Base-by-base conservation (phyloP, 1,140 invertebrate genomes). In the Rhopalosiphum maidis region DNA sequence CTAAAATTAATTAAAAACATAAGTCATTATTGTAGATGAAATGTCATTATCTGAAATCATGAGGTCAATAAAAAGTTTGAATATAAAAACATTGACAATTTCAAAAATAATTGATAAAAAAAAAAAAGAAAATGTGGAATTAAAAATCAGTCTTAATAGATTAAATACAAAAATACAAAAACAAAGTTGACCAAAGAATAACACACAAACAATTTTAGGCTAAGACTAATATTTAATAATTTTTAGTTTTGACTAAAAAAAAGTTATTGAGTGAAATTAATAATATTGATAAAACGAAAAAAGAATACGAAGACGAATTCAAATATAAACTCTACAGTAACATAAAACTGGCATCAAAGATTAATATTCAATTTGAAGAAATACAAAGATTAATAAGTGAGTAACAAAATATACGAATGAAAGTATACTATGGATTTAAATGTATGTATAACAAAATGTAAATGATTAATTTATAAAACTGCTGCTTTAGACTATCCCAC, bases 361-460 rank as follows among this genome's bases (percentile, higher is more conserved):
- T 54, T 54, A 43, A 54, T 54, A 88, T n/a, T 54, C 87, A 88
- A 54, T 88, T 88, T 35, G 87, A 88, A 22, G 87, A 88, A 35
- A 88, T 88, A 25, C 48, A 54, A 88, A 88, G n/a, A 88, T 3
- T 88, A 54, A 23, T 51, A 30, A 48, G 87, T 88, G 11, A 88
- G 5, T 15, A 46, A 48, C n/a, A n/a, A 37, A 51, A 3, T 51
- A 51, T 48, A 18, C 11, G 7, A 23, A n/a, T 51, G n/a, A 9
- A 37, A 37, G 35, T 83, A 37, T 21, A 41, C 3, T 41, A 23
- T 83, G 23, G 21, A 83, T 83, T 83, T 37, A 83, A 83, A 37
- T 83, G 2, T 37, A 6, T 35, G n/a, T 23, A 83, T 23, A 18
- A 48, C 1, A 30, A 68, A 23, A 7, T 60, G 55, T 25, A 60